Base-by-base conservation (phyloP, 2,113 vertebrate species). In the Tachycineta bicolor region DNA sequence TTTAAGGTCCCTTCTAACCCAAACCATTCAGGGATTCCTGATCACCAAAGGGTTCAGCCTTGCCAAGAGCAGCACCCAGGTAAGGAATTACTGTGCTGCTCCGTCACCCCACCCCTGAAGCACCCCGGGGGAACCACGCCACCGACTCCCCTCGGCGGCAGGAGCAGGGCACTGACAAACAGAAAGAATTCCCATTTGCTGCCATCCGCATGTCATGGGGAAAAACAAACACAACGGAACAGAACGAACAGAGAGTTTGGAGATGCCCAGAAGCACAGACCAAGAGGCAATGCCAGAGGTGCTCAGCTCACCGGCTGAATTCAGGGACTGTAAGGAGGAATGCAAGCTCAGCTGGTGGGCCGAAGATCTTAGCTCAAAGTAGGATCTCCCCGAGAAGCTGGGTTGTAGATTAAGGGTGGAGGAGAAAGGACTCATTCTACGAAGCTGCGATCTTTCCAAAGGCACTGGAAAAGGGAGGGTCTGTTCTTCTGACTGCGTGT, bases 381-480 rank as follows among this genome's bases (percentile, higher is more conserved):
- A 98, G 98, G 98, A 98, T 94, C 98, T 98, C 97, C 98, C 97
- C 49, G 97, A 95, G 34, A 98, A 98, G 98, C 97, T 98, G 98
- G 98, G 98, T 86, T 98, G 98, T 4, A 98, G 98, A 56, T 98
- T 98, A 98, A 98, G 98, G 97, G 98, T 98, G 94, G 98, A 98
- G 97, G 98, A 98, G 98, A 98, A 98, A 94, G 98, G 98, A 93
- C 97, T 98, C 97, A 97, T 98, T 82, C 98, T 98, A 97, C 98
- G 98, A 58, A 98, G 98, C 97, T 98, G 98, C 95, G 97, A 97
- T 97, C 98, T 98, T 98, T 98, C 98, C 98, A 98, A 98, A 98
- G 98, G 98, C 97, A 98, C 98, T 97, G 98, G 98, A 92, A 98
- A 98, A 95, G 98, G 97, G 97, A 97, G 96, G 96, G 98, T 98